Conservation (phyloP, 2,888 invertebrate genomes). For the Plebejus melissa region DNA sequence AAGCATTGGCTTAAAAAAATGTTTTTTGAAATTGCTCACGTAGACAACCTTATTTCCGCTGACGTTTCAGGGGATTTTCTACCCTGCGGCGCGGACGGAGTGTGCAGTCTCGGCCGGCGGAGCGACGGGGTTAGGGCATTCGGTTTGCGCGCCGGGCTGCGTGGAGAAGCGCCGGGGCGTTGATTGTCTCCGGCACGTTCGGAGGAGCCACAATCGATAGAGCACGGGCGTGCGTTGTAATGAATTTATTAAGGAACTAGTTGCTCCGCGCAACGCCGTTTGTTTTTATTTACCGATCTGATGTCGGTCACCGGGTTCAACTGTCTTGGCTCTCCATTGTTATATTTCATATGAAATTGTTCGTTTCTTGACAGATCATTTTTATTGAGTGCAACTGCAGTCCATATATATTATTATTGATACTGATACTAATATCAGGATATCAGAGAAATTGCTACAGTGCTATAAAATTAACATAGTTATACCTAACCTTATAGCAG, state of each 20-base stretch:
- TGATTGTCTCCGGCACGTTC: conserved; percentile 77
- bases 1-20: conserved; percentile 57
- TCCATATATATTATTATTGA: too few species aligned
- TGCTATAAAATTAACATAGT: too few species aligned
- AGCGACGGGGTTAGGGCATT: conserved; percentile 1
- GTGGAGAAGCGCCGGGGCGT: conserved; percentile 75
- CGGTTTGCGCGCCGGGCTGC: conserved; percentile 48
- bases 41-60: conserved; percentile 41
- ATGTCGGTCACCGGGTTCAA: background rate
- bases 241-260: conserved; percentile 73
- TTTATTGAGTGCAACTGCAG: too few species aligned
- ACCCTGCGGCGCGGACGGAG: conserved; percentile 37
- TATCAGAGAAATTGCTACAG: too few species aligned
- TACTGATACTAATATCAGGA: too few species aligned
- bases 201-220: conserved; percentile 77
- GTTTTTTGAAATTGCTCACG: conserved; percentile 51
- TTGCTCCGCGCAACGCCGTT: conserved; percentile 46
- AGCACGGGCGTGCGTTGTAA: conserved; percentile 77
- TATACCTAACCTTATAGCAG: too few species aligned
- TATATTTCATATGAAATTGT: background rate
- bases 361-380: background rate
- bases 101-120: conserved; percentile 35
- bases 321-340: background rate
- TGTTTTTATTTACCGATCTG: conserved; percentile 32
- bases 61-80: conserved; percentile 35